Evolutionary conservation across 2,888 invertebrate species (phyloP).

Genomic region (Sclerodermus sp.): DNA sequence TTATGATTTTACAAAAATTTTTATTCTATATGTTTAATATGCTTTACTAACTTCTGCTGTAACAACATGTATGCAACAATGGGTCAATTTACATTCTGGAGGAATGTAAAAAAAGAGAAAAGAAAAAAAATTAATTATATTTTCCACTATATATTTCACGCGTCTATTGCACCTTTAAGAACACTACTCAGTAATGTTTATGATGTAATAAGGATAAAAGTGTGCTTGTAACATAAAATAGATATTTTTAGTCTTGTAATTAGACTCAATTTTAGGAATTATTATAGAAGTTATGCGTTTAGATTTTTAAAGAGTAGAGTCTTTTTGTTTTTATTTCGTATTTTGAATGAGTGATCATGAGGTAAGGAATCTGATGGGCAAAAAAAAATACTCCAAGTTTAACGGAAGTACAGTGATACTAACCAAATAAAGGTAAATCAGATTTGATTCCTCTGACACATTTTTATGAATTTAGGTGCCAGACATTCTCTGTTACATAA

Average conservation of each 20-base stretch:
- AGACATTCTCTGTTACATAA: constrained; percentile 54
- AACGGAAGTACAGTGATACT: constrained; percentile 41
- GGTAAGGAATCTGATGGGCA: constrained; percentile 28
- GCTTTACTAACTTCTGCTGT: constrained; percentile 31
- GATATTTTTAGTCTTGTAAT: constrained; percentile 6
- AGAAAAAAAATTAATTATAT: no score
- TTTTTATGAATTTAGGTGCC: constrained; percentile 59
- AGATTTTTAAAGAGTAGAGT: not conserved
- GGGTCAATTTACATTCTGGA: no score
- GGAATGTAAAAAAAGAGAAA: no score
- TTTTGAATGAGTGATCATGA: constrained; percentile 1
- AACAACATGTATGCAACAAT: constrained; percentile 20
- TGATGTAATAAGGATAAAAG: not conserved
- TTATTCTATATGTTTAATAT: constrained; percentile 16
- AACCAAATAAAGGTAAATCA: constrained; percentile 45
- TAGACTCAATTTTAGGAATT: no score
- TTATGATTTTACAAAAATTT: constrained; percentile 13
- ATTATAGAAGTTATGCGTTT: not conserved
- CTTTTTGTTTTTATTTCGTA: no score
- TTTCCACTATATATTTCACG: not conserved
- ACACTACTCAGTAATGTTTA: not conserved
- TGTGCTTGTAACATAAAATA: constrained; percentile 16
- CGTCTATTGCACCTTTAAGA: constrained; percentile 4
- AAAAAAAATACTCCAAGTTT: constrained; percentile 23
- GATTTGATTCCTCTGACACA: constrained; percentile 53